Evolutionary conservation across 2,113 vertebrate species (phyloP), one percentile per base, ranked within the genome.

Genomic region (Trochalopteron elliotii): DNA sequence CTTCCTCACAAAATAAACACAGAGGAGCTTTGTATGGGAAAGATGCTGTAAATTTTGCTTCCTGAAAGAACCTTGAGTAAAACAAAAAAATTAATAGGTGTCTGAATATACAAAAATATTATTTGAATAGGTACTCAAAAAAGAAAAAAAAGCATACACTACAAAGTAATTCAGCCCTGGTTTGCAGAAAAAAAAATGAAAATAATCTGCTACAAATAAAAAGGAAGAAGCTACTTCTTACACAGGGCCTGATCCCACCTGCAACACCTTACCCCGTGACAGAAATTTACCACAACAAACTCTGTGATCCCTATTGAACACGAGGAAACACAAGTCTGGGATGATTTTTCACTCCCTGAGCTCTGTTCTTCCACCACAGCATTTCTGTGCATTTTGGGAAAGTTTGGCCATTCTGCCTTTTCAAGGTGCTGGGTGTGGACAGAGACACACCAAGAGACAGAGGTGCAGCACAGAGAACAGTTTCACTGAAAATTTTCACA

Each of bases 311-410:
- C 8, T 53, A 1, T 1, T 44, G 50, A 88, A 37, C 19, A 23
- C 9, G 14, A 44, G 20, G 22, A 83, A 80, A 49, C 11, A 37
- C 0, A 3, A 56, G 4, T 22, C 19, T 6, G 0, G 10, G 30
- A 19, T 27, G 15, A 35, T 39, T 64, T 82, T 71, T 72, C 8
- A 11, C 11, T 86, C 8, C 37, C 14, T 9, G 3, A 83, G 53
- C 5, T 56, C 31, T 44, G 28, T 5, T 30, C 20, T 45, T 60
- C 16, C 50, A 18, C 40, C 47, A 12, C 1, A 2, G 23, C 3
- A 24, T 61, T 68, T 56, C 63, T 28, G 28, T 23, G 11, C 1
- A 3, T 56, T 56, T 83, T 30, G 31, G 35, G 63, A 20, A 17
- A 45, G 3, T 67, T 42, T 67, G 35, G n/a, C 55, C 17, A 15